phyloP scores from a whole-genome alignment of 2,888 invertebrate genomes.

The Drosophila lacicola region DNA sequence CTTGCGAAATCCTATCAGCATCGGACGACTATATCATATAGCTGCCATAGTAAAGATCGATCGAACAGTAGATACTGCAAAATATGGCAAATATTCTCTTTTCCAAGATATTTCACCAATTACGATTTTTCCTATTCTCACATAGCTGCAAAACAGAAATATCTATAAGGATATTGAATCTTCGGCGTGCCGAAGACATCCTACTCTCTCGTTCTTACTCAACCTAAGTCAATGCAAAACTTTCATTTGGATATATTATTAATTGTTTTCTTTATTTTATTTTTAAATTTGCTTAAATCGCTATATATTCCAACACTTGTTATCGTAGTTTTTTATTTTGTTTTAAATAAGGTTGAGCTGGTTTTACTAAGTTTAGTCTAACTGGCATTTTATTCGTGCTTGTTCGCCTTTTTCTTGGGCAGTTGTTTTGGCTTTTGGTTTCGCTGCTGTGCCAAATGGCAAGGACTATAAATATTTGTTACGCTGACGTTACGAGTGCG shows the following conservation, averaged over 20 bases:
- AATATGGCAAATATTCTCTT: too few relatives aligned
- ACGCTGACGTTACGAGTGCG: conserved; percentile 66
- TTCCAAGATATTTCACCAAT: too few relatives aligned
- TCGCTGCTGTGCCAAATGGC: conserved; percentile 62
- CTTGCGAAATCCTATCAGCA: too few relatives aligned
- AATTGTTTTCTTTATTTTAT: background rate
- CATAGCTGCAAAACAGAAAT: background rate
- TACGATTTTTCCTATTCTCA: too few relatives aligned
- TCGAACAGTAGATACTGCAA: too few relatives aligned
- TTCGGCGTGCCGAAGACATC: too few relatives aligned
- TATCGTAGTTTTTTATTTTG: background rate
- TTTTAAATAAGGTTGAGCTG: background rate
- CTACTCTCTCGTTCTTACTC: too few relatives aligned
- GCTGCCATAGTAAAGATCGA: too few relatives aligned
- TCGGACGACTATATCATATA: too few relatives aligned
- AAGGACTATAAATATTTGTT: conserved; percentile 79
- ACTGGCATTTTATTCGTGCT: background rate
- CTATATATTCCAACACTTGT: background rate
- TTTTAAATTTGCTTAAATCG: background rate
- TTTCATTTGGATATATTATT: too few relatives aligned
- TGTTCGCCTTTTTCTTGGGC: conserved; percentile 33
- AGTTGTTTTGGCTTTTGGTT: conserved; percentile 41
- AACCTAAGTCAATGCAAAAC: too few relatives aligned
- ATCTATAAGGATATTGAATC: too few relatives aligned
- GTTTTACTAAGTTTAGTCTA: conserved; percentile 1